Base-by-base conservation (phyloP, 2,113 vertebrate species). In the Planiliza haematocheilus region DNA sequence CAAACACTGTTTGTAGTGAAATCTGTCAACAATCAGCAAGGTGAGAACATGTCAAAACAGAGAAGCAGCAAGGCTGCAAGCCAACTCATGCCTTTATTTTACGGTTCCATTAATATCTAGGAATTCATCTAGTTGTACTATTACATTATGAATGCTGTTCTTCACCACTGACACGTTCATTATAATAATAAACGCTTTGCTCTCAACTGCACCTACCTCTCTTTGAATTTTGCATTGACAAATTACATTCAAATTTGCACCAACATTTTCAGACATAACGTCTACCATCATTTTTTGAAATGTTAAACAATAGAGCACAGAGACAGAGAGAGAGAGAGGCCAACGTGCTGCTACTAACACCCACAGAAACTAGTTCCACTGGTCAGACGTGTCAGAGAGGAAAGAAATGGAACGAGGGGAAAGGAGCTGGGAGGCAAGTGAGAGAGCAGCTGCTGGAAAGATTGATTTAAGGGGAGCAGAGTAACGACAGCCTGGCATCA, bases 381-480 rank as follows among this genome's bases (percentile, higher is more conserved):
- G 74, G 91, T 68, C 59, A 48, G 75, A 83, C 79, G 0, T 48
- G 87, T 84, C 56, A 17, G 67, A 48, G 73, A 50, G 49, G 57
- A 48, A 43, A 73, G 52, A 30, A 77, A 73, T 1, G 37, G 55
- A 72, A 24, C 67, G 65, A 51, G 48, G 34, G 55, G 13, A 65
- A 36, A 48, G 51, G 34, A 73, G 60, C 52, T 30, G n/a, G 21
- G 49, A 72, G 74, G 58, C 16, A 2, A 61, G 51, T 3, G 38
- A 2, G 0, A 59, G 66, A 71, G 69, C 21, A 53, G 74, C 81
- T 70, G 84, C 65, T 45, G 42, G 48, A 79, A 70, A 86, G 83
- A 85, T 50, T 81, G 83, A 89, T 89, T 88, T 86, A 83, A 81
- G 49, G 74, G 85, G 82, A 87, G 81, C 73, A 81, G 62, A 61